Evolutionary conservation across 2,888 invertebrate genomes (phyloP), one percentile per base, ranked within the genome.

Genomic region (Drosophila neutralis): DNA sequence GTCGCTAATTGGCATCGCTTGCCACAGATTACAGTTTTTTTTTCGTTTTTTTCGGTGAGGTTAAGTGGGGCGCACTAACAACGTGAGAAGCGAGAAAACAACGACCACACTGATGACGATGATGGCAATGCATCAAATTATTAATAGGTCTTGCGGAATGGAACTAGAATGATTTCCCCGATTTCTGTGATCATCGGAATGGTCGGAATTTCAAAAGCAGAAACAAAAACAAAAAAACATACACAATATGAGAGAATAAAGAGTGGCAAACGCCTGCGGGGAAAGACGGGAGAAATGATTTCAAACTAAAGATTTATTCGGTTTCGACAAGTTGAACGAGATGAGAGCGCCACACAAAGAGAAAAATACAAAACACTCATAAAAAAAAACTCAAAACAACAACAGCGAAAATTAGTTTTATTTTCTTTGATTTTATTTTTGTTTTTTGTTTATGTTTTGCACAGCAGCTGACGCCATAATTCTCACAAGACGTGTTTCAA

Each of bases 111-210:
- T 67, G 82, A 77, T 65, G 67, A 73, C 49, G 67, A 60, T 51
- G 65, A 65, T 52, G 80, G 70, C 83, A 79, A 80, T 80, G 80
- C 83, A 83, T 83, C 81, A 83, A 73, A 80, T 73, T 83, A 80
- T 83, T 83, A 80, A 80, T 80, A 80, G 84, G 72, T 31, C 75
- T 54, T 69, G 62, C 68, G 61, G 54, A 68, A 78, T 76, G 56
- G 36, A 65, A 78, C 49, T 24, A 48, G 59, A 61, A 64, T 68
- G 52, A 65, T 62, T 64, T 51, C 60, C 62, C 48, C 45, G 27
- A 49, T 57, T 63, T 29, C 29, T 40, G 48, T 57, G 77, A 65
- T 27, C 73, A 72, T 65, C 33, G 68, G 81, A 60, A 78, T 77
- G 66, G 31, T 38, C 60, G 82, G 69, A 79, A 78, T 80, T 78